Percentiles rank a stretch among this genome's conserved stretches.
These are phyloP conservation scores for Proctacanthus coquilletti DNA, from an alignment of 1,140 invertebrate species.

Conservation along the genomic window DNA sequence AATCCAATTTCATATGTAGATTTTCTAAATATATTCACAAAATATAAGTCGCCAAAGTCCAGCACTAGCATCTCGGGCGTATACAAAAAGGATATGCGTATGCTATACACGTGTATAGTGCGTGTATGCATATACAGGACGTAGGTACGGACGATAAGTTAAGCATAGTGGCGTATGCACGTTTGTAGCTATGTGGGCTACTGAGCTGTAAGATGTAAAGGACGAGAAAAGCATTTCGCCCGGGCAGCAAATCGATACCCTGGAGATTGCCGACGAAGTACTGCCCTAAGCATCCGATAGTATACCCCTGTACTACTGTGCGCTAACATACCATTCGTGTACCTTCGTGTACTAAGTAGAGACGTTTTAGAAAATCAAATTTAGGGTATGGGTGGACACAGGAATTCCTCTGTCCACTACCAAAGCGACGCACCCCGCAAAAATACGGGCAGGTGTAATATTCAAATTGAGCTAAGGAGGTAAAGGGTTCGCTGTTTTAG, in stretches of 20 bases:
- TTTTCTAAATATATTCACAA: slow-evolving; percentile 3
- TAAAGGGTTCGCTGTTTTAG: too few species aligned
- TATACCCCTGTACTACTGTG: too few species aligned
- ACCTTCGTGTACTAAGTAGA: too few species aligned
- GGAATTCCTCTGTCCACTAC: too few species aligned
- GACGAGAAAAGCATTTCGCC: not conserved
- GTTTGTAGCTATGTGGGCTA: not conserved
- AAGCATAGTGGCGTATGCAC: not conserved
- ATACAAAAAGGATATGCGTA: not conserved
- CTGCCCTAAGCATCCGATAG: too few species aligned
- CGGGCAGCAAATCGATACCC: slow-evolving; percentile 4
- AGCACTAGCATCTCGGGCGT: not conserved
- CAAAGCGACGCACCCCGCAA: too few species aligned
- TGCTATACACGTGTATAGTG: not conserved
- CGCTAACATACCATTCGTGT: too few species aligned
- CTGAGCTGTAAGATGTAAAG: not conserved
- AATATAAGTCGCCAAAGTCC: slow-evolving; percentile 5
- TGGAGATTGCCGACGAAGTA: too few species aligned
- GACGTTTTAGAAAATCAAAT: too few species aligned
- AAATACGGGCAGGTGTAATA: too few species aligned
- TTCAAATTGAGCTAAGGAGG: too few species aligned
- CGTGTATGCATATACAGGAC: not conserved
- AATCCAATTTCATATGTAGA: slow-evolving; percentile 5
- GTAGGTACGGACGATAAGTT: not conserved
- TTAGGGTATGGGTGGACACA: too few species aligned